phyloP scores from a whole-genome alignment of 2,888 invertebrate genomes.

The Meiosimyza decipiens region DNA sequence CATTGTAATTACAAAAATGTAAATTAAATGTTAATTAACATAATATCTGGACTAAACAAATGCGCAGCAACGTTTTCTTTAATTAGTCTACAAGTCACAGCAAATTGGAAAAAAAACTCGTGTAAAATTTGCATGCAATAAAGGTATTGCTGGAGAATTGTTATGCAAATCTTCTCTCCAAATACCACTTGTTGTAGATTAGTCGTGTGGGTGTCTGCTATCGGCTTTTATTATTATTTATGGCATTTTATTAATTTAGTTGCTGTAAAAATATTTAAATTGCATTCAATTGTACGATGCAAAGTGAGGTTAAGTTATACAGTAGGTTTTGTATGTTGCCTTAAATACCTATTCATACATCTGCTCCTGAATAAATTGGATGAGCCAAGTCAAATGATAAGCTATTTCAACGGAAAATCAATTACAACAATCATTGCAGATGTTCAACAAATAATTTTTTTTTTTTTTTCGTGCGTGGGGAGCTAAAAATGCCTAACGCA shows the following conservation, averaged over 20 bases:
- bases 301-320: slow-evolving; percentile 28
- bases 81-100: too few relatives aligned
- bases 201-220: slow-evolving; percentile 11
- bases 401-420: background rate
- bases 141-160: background rate
- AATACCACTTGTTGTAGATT: background rate
- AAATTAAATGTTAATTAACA: too few relatives aligned
- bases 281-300: slow-evolving; percentile 29
- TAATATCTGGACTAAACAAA: too few relatives aligned
- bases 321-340: too few relatives aligned
- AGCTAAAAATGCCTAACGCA: too few relatives aligned
- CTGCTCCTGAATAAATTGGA: slow-evolving; percentile 9
- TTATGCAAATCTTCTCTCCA: background rate
- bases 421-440: slow-evolving; percentile 12
- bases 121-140: too few relatives aligned
- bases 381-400: slow-evolving; percentile 5
- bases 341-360: too few relatives aligned
- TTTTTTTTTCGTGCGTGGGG: too few relatives aligned
- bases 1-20: too few relatives aligned
- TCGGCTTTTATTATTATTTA: background rate
- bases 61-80: too few relatives aligned
- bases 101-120: too few relatives aligned
- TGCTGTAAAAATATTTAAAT: slow-evolving; percentile 24
- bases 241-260: slow-evolving; percentile 21
- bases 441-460: background rate